phyloP scores from a whole-genome alignment of 2,888 invertebrate genomes.

The Plutella xylostella region DNA sequence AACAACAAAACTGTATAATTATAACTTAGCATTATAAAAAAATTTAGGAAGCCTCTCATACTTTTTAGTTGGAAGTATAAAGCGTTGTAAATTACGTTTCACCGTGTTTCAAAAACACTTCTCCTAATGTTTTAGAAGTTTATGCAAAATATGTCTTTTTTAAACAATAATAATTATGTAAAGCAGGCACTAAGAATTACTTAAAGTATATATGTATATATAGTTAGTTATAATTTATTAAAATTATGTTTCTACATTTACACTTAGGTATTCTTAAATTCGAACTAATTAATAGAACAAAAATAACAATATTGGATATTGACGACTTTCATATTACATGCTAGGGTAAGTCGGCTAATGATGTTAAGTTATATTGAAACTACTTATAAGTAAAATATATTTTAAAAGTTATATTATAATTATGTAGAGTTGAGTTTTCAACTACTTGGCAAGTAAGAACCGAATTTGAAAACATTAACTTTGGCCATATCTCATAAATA shows the following conservation, averaged over 20 bases:
- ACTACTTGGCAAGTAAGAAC: conserved; percentile 49
- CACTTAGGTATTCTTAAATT: conserved; percentile 26
- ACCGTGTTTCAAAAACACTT: conserved; percentile 51
- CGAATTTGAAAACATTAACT: conserved; percentile 28
- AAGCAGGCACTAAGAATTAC: conserved; percentile 68
- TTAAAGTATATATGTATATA: conserved; percentile 54
- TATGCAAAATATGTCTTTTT: conserved; percentile 64
- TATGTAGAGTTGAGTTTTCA: neutral
- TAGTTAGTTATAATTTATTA: too few species aligned
- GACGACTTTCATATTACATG: neutral
- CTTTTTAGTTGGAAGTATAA: conserved; percentile 40
- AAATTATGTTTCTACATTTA: conserved; percentile 65
- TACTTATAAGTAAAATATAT: conserved; percentile 1
- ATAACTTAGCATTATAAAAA: conserved; percentile 52
- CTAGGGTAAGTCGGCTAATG: neutral
- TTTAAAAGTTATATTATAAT: neutral
- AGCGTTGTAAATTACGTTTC: conserved; percentile 31
- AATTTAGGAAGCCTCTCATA: conserved; percentile 61
- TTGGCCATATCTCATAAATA: conserved; percentile 26
- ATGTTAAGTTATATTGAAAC: conserved; percentile 1
- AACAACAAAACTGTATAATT: conserved; percentile 67
- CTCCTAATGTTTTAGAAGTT: conserved; percentile 39
- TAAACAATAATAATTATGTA: conserved; percentile 48
- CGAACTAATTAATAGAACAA: conserved; percentile 5
- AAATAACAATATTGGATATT: neutral